Conservation (phyloP, 2,113 vertebrate genomes). For the Paracanthobrama guichenoti region DNA sequence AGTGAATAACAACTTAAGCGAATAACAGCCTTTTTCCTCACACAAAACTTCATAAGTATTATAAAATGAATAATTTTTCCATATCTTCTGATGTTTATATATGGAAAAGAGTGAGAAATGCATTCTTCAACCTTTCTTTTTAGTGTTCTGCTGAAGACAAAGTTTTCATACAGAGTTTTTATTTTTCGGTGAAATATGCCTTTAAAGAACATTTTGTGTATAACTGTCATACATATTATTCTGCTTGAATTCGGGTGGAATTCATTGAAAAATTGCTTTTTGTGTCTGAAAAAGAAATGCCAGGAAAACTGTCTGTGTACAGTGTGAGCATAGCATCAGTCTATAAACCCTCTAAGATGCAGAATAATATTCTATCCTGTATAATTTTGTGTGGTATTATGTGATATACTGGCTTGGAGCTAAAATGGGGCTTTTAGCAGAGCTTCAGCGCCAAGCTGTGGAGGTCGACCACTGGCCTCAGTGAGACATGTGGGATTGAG, state of each 20-base stretch:
- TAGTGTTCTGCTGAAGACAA: not conserved
- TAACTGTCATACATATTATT: conserved; percentile 41
- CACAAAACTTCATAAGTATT: not conserved
- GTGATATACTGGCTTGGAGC: conserved; percentile 13
- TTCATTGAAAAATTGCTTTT: conserved; percentile 24
- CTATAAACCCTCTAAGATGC: conserved; percentile 22
- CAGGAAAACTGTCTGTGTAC: not conserved
- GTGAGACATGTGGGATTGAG: conserved; percentile 34
- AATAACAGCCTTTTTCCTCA: not conserved
- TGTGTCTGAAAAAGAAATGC: not conserved
- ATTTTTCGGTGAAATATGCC: not conserved
- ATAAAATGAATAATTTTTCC: too few relatives aligned
- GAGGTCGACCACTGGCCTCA: conserved; percentile 14
- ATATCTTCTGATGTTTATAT: not conserved
- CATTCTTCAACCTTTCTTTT: not conserved
- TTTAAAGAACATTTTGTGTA: not conserved
- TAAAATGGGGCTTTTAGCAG: not conserved
- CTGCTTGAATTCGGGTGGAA: not conserved
- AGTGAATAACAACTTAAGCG: not conserved
- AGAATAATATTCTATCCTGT: conserved; percentile 12
- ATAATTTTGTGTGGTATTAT: not conserved
- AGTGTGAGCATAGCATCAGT: not conserved
- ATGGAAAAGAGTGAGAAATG: not conserved
- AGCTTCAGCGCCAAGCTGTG: not conserved
- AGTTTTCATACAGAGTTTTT: not conserved